Conservation (phyloP, 2,888 invertebrate genomes). For the Hydriomena furcata region DNA sequence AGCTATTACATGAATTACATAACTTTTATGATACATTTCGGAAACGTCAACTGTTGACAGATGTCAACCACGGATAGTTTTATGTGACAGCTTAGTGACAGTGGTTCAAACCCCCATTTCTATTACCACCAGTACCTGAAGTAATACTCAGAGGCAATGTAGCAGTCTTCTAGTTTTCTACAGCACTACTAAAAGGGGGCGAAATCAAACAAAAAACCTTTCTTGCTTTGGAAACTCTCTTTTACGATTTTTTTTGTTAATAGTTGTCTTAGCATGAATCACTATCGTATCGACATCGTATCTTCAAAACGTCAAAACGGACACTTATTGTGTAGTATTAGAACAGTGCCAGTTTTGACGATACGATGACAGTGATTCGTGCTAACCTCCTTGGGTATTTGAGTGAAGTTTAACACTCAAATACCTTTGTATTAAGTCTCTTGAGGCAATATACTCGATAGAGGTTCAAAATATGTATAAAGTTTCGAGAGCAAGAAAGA, state of each 20-base stretch:
- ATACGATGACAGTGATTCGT: no score
- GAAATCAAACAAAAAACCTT: slow-evolving; percentile 29
- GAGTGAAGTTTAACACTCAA: no score
- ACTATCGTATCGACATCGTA: no score
- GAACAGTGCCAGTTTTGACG: no score
- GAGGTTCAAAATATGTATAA: background rate
- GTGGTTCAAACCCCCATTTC: slow-evolving; percentile 48
- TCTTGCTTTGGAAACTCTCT: slow-evolving; percentile 36
- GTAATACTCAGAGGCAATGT: slow-evolving; percentile 97
- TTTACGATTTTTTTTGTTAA: no score
- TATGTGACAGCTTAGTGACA: slow-evolving; percentile 32
- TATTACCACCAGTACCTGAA: slow-evolving; percentile 98
- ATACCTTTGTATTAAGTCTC: no score
- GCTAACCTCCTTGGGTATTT: no score
- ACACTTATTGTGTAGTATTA: no score
- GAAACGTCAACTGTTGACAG: background rate
- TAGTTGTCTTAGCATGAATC: no score
- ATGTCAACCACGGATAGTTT: background rate
- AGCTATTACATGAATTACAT: no score
- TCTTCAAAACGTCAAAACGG: no score
- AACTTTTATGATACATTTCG: background rate
- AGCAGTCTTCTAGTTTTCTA: slow-evolving; percentile 71
- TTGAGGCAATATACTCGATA: background rate
- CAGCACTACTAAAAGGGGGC: slow-evolving; percentile 46
- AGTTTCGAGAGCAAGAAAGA: slow-evolving; percentile 33